phyloP scores from a whole-genome alignment of 2,888 invertebrate genomes.

The Odontocolon sp. region DNA sequence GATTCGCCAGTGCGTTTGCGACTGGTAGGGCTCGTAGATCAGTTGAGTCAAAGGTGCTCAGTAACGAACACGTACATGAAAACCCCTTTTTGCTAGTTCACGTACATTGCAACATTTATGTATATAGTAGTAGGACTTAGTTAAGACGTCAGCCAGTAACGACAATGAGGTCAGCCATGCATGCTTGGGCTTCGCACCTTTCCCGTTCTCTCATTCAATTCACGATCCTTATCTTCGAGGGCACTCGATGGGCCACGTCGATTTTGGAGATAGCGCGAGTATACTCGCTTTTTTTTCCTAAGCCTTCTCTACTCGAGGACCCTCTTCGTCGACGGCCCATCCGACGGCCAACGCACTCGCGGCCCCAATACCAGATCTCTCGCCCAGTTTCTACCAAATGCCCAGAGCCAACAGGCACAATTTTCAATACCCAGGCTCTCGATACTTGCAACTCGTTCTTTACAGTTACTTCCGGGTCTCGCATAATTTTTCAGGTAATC shows the following conservation, averaged over 20 bases:
- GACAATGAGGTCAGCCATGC: conserved; percentile 80
- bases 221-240: conserved; percentile 80
- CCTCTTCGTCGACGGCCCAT: conserved; percentile 66
- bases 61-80: conserved; percentile 35
- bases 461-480: conserved; percentile 14
- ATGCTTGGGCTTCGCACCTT: conserved; percentile 79
- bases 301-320: conserved; percentile 70
- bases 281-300: conserved; percentile 40
- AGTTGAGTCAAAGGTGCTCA: conserved; percentile 44
- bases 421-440: conserved; percentile 10
- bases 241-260: conserved; percentile 78
- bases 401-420: conserved; percentile 11
- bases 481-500: conserved; percentile 53
- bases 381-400: conserved; percentile 39
- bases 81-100: conserved; percentile 62
- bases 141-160: conserved; percentile 77
- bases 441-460: conserved; percentile 1
- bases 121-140: conserved; percentile 70
- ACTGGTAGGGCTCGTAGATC: conserved; percentile 36
- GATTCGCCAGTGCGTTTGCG: conserved; percentile 30
- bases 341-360: conserved; percentile 68
- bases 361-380: conserved; percentile 29
- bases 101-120: background rate
- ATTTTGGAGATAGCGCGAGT: conserved; percentile 77
- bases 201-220: conserved; percentile 66